phyloP scores from a whole-genome alignment of 2,888 invertebrate genomes.

The Nymphalis c-album region DNA sequence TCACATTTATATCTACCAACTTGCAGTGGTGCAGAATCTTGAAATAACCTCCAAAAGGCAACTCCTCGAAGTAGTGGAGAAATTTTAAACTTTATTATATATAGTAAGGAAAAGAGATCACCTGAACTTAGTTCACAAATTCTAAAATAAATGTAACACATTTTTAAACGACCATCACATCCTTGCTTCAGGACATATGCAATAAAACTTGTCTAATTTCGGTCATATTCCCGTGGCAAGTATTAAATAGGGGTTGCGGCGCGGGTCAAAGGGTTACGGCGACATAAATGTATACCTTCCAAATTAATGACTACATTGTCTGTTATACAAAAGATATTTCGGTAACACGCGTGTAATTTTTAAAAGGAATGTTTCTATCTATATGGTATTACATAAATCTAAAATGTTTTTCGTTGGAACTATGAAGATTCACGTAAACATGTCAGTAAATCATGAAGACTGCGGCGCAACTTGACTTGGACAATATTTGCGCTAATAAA shows the following conservation, averaged over 20 bases:
- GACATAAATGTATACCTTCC: constrained; percentile 31
- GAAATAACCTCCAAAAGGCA: too few relatives aligned
- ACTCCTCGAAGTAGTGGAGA: too few relatives aligned
- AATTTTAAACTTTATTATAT: too few relatives aligned
- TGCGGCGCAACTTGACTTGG: constrained; percentile 71
- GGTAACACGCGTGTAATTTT: constrained; percentile 9
- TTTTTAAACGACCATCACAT: constrained; percentile 6
- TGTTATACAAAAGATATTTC: constrained; percentile 20
- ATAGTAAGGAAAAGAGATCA: neutral
- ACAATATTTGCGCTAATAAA: constrained; percentile 80
- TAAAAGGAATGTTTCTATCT: constrained; percentile 14
- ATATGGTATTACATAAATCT: constrained; percentile 13
- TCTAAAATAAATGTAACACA: neutral
- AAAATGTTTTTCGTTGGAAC: constrained; percentile 45
- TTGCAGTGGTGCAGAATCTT: too few relatives aligned
- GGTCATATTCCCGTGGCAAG: constrained; percentile 31
- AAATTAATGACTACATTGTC: constrained; percentile 20
- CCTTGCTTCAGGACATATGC: constrained; percentile 17
- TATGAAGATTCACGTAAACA: constrained; percentile 75
- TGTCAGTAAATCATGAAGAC: constrained; percentile 76
- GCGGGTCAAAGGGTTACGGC: constrained; percentile 34
- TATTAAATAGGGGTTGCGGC: constrained; percentile 33
- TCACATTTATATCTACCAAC: too few relatives aligned
- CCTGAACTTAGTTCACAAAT: neutral
- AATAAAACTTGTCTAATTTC: constrained; percentile 33